phyloP scores from a whole-genome alignment of 37 sponge, comb jelly and placozoan species.

The Oopsacas minuta region DNA sequence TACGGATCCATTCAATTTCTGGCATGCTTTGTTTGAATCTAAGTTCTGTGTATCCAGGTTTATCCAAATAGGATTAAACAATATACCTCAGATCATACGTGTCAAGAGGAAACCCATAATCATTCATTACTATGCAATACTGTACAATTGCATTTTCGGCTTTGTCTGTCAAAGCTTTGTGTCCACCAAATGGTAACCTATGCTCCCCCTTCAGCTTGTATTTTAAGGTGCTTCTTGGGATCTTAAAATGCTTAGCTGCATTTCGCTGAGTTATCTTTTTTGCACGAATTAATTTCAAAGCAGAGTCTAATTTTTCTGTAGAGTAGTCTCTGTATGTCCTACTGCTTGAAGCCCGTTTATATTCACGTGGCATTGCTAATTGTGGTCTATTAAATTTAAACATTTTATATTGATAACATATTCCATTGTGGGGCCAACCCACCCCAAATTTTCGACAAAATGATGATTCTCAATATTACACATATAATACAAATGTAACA shows the following conservation, averaged over 20 bases:
- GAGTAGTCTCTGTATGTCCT: neutral
- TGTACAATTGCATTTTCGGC: slow-evolving; percentile 20
- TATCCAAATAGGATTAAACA: slow-evolving; percentile 16
- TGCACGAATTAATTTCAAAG: neutral
- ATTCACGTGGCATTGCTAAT: neutral
- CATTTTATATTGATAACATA: neutral
- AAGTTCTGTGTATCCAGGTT: slow-evolving; percentile 12
- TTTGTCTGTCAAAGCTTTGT: slow-evolving; percentile 10
- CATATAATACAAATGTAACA: neutral
- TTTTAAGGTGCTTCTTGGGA: slow-evolving; percentile 13
- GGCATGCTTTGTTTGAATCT: slow-evolving; percentile 19
- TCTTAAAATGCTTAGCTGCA: slow-evolving; percentile 14
- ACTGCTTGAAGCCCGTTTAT: neutral
- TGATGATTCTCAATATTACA: neutral
- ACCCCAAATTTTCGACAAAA: slow-evolving; percentile 14
- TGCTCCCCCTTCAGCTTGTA: neutral
- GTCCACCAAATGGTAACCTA: neutral
- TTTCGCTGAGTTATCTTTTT: slow-evolving; percentile 8
- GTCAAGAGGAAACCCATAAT: slow-evolving; percentile 14
- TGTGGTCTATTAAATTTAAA: neutral
- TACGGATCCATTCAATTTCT: neutral
- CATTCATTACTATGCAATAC: slow-evolving; percentile 8
- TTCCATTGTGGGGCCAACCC: neutral
- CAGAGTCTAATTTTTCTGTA: neutral
- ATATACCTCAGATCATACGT: slow-evolving; percentile 3